phyloP scores from a whole-genome alignment of 1,140 invertebrate genomes.

The Portunus trituberculatus region DNA sequence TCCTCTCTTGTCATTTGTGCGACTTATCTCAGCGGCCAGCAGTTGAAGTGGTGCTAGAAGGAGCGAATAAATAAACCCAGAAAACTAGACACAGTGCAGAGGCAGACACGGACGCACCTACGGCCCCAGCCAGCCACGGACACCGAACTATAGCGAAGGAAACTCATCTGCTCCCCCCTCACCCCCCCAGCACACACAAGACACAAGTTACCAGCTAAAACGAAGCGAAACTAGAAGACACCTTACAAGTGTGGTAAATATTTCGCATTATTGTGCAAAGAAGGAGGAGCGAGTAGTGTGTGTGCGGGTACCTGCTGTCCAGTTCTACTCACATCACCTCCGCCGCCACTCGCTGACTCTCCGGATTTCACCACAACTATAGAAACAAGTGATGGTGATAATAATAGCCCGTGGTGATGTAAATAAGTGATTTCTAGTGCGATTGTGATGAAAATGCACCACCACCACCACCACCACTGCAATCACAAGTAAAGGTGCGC shows the following conservation, averaged over 20 bases:
- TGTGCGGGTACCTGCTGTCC: no score
- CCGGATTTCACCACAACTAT: background rate
- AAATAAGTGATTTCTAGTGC: background rate
- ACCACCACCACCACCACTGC: no score
- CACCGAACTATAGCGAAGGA: no score
- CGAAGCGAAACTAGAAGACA: background rate
- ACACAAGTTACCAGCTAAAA: conserved; percentile 23
- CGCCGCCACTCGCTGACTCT: background rate
- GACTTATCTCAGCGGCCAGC: background rate
- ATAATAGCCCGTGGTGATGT: no score
- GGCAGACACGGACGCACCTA: background rate
- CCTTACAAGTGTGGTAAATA: background rate
- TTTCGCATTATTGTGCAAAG: background rate
- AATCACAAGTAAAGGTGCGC: no score
- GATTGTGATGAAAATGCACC: no score
- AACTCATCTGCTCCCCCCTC: background rate
- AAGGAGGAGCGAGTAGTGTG: background rate
- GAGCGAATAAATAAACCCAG: background rate
- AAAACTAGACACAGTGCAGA: background rate
- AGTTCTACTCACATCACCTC: no score
- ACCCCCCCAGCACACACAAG: background rate
- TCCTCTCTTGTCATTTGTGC: conserved; percentile 8
- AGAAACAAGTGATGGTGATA: background rate
- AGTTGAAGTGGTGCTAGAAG: conserved; percentile 7
- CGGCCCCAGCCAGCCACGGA: background rate